Percentiles rank a stretch among this genome's conserved stretches.
Evolutionary conservation across 2,797 vertebrate genomes (phyloP).

Genomic region (Scomberomorus guttatus): DNA sequence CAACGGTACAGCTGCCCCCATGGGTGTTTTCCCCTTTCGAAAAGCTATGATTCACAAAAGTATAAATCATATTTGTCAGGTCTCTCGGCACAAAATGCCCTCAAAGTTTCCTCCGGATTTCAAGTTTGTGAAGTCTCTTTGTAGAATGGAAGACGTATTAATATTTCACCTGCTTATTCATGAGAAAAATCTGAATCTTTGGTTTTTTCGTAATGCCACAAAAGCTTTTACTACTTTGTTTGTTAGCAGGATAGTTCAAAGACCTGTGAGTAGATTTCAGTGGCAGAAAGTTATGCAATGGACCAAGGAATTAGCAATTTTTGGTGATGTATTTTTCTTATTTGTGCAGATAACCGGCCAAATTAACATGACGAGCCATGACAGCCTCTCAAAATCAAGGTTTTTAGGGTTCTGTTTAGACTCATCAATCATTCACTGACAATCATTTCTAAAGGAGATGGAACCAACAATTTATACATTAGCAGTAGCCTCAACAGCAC

Average conservation of each 20-base stretch:
- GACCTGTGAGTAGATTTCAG: not conserved
- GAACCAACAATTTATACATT: not conserved
- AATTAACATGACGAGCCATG: no score
- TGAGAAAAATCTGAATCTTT: not conserved
- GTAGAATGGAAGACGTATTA: not conserved
- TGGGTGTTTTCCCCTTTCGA: conserved; percentile 13
- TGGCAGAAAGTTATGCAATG: no score
- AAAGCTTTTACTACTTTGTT: not conserved
- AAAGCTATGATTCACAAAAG: not conserved
- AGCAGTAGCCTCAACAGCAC: not conserved
- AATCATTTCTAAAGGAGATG: not conserved
- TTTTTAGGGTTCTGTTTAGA: not conserved
- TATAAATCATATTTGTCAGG: conserved; percentile 11
- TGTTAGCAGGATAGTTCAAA: not conserved
- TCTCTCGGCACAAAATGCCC: not conserved
- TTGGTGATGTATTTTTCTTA: not conserved
- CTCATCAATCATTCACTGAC: not conserved
- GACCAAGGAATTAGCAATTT: no score
- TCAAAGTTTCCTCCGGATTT: not conserved
- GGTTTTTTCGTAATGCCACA: not conserved
- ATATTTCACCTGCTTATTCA: not conserved
- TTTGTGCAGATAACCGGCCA: not conserved
- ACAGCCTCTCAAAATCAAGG: not conserved
- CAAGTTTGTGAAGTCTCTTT: not conserved
- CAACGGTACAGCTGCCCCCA: not conserved